A percentile compares a stretch with the other conserved stretches of the same genome.
phyloP scores from a whole-genome alignment of 2,888 invertebrate species.

The Drosophila anomalata region DNA sequence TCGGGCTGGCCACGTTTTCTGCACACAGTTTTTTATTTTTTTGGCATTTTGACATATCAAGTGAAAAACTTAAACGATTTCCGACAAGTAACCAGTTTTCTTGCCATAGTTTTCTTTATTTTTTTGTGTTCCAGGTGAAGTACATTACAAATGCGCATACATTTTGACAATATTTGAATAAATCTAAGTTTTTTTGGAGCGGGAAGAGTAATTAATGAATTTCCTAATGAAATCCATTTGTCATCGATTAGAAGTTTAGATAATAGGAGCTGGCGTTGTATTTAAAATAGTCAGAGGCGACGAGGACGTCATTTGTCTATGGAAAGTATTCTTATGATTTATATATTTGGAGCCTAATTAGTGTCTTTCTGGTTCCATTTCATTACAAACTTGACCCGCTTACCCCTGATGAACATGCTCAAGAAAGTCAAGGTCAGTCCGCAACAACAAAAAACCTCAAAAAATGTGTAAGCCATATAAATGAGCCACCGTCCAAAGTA shows the following conservation, averaged over 20 bases:
- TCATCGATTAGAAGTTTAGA: background rate
- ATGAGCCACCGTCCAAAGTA: slow-evolving; percentile 10
- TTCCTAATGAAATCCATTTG: slow-evolving; percentile 7
- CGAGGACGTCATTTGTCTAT: background rate
- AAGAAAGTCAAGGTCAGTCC: slow-evolving; percentile 65
- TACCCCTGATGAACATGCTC: slow-evolving; percentile 38
- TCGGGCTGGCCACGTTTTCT: slow-evolving; percentile 31
- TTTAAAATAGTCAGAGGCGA: background rate
- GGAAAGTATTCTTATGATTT: no score
- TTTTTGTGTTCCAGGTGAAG: slow-evolving; percentile 15
- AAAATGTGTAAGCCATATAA: slow-evolving; percentile 30
- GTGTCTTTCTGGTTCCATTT: slow-evolving; percentile 4
- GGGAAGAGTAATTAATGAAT: slow-evolving; percentile 4
- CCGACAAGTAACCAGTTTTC: slow-evolving; percentile 70
- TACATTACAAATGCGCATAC: slow-evolving; percentile 58
- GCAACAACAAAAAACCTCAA: slow-evolving; percentile 30
- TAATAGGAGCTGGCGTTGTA: background rate
- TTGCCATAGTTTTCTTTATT: slow-evolving; percentile 12
- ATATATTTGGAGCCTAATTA: background rate
- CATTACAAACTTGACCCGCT: slow-evolving; percentile 41
- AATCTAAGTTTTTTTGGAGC: slow-evolving; percentile 48
- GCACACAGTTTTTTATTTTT: slow-evolving; percentile 24
- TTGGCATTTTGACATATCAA: slow-evolving; percentile 75
- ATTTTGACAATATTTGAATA: slow-evolving; percentile 59
- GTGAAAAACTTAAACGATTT: slow-evolving; percentile 68